Percentiles rank a stretch among this genome's conserved stretches.
These are phyloP conservation scores for Typhlomys cinereus DNA, from an alignment of 2,113 vertebrate species.

Conservation along the genomic window DNA sequence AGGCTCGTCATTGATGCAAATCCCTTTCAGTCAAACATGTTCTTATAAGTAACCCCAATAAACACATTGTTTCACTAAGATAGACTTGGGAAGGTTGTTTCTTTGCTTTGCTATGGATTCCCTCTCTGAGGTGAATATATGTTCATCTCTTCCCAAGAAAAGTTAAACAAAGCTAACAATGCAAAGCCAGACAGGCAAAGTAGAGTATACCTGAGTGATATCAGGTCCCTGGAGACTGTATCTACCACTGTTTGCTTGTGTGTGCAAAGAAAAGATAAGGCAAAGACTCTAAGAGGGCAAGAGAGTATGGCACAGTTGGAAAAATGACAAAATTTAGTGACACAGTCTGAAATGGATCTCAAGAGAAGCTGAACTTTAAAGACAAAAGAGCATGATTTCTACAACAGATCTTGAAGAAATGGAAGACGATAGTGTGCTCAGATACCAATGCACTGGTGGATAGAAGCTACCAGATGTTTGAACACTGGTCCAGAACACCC, in stretches of 20 bases:
- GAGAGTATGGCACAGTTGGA: neutral
- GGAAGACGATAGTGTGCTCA: neutral
- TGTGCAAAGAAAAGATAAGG: too few relatives aligned
- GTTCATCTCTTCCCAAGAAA: neutral
- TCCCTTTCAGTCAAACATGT: too few relatives aligned
- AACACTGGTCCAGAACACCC: too few relatives aligned
- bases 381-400: neutral
- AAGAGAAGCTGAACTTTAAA: neutral
- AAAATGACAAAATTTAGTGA: too few relatives aligned
- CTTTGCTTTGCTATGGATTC: neutral
- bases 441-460: fast-evolving
- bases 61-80: neutral
- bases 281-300: neutral
- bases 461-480: neutral
- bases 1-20: too few relatives aligned
- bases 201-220: neutral
- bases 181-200: neutral
- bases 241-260: neutral
- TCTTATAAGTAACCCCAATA: neutral
- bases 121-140: neutral
- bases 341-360: neutral
- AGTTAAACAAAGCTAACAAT: neutral
- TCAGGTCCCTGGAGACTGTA: neutral
- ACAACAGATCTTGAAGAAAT: neutral
- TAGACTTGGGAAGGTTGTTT: neutral